phyloP scores from a whole-genome alignment of 2,888 invertebrate species.

The Drosophila lutescens region DNA sequence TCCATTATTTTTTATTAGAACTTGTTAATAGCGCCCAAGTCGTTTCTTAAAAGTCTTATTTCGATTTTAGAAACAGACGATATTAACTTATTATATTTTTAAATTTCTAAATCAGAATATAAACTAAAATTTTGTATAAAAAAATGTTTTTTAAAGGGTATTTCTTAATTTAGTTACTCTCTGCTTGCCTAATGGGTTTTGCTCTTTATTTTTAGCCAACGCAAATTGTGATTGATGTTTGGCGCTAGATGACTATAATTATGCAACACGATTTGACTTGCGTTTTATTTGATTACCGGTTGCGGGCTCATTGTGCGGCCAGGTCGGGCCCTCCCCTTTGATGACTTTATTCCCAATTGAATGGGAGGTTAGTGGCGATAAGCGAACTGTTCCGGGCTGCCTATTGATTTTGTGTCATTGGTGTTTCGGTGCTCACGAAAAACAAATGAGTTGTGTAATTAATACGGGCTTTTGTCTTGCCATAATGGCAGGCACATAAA shows the following conservation, averaged over 20 bases:
- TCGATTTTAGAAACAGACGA: too few relatives aligned
- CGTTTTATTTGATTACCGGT: slow-evolving; percentile 65
- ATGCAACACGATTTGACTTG: slow-evolving; percentile 64
- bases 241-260: slow-evolving; percentile 60
- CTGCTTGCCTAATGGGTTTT: background rate
- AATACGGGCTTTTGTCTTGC: slow-evolving; percentile 66
- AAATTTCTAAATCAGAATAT: background rate
- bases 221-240: slow-evolving; percentile 70
- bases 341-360: slow-evolving; percentile 60
- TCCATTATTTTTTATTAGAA: too few relatives aligned
- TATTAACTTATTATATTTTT: background rate
- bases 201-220: slow-evolving; percentile 18
- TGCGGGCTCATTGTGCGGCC: slow-evolving; percentile 43
- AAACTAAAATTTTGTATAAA: too few relatives aligned
- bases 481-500: slow-evolving; percentile 65
- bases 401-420: slow-evolving; percentile 69
- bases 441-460: slow-evolving; percentile 76
- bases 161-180: background rate
- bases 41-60: too few relatives aligned
- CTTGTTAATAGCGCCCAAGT: too few relatives aligned
- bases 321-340: slow-evolving; percentile 28
- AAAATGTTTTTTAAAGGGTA: slow-evolving; percentile 4
- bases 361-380: background rate
- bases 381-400: slow-evolving; percentile 7
- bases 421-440: slow-evolving; percentile 36